Evolutionary conservation across 2,888 invertebrate genomes (phyloP), one percentile per base, ranked within the genome.

Genomic region (Anoplius nigerrimus): DNA sequence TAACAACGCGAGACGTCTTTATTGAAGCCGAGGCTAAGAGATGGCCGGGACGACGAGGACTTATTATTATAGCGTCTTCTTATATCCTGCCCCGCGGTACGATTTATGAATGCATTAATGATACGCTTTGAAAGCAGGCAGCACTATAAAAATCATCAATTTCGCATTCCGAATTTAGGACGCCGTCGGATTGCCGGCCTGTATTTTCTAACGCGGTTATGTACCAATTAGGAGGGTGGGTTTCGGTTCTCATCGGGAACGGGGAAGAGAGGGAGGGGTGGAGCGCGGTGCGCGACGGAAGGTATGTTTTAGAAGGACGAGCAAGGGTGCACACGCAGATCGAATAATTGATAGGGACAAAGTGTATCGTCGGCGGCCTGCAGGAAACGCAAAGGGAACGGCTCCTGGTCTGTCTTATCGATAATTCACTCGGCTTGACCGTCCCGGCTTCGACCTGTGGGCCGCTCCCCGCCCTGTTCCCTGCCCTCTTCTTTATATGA

Each of bases 401-500:
- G 71, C 73, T 75, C 73, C 69, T 78, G 78, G 75, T 75, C 81
- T 79, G 82, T 78, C 85, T 84, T 86, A 88, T 88, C 83, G 85
- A 87, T 88, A 86, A 88, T 88, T 88, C 87, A 88, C 73, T 79
- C 74, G 77, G 78, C 79, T 79, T 84, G 83, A 74, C 82, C 81
- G 68, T 61, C 62, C 62, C 63, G 57, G 18, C 57, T 56, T 62
- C 61, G 69, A 78, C 69, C 75, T 53, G 59, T 64, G 51, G 60
- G 55, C 52, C 57, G 54, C 64, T 43, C 64, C 58, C 64, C 54
- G 53, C 55, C 46, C 16, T 13, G 0, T 27, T 27, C n/a, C n/a
- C 22, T 60, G 21, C 43, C 20, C 66, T 34, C 71, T 72, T 74
- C 76, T 79, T 77, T 77, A 74, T 80, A 84, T 85, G 83, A 86